Base-by-base conservation (phyloP, 2,888 invertebrate species). In the Cerceris rybyensis region DNA sequence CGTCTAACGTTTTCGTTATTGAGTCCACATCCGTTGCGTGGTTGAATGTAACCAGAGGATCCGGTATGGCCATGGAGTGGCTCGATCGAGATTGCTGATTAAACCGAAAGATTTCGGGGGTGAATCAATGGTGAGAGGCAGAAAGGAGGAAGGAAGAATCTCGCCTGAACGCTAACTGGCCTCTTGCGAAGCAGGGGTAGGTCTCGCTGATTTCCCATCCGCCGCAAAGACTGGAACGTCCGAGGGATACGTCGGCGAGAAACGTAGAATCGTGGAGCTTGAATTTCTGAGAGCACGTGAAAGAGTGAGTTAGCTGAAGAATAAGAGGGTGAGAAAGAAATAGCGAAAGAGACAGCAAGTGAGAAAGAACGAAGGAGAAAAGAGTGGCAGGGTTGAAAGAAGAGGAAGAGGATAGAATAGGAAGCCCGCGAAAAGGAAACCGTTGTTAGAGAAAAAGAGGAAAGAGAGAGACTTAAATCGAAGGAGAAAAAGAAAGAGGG, bases 91-190 rank as follows among this genome's bases (percentile, higher is more conserved):
- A 74, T 70, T 55, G 55, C 74, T 70, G 70, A 70, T 74, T 78
- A 78, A 79, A 70, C 67, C 63, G 59, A 78, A 71, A 69, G 70
- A 67, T 74, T 69, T 77, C 59, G 43, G 42, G 28, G 8, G 46
- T 43, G 65, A 68, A 73, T 59, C 41, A 63, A 66, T 59, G 60
- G 58, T n/a, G 17, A 50, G 14, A 60, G 65, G 57, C 55, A 70
- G 74, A 67, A 59, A 66, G 58, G 52, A 41, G 65, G 16, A 11
- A 14, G 8, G 42, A 52, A 65, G 55, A 16, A 65, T 70, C 49
- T 14, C 63, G 54, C 52, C 52, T 67, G 67, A 66, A 54, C 58
- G 58, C 55, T 73, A 78, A 79, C 78, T 59, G 58, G 66, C 66
- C 73, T 67, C 70, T 58, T 9, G 69, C 49, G 49, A 57, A 58